These are phyloP conservation scores for Periplaneta americana DNA, from an alignment of 1,140 invertebrate genomes.

Conservation along the genomic window DNA sequence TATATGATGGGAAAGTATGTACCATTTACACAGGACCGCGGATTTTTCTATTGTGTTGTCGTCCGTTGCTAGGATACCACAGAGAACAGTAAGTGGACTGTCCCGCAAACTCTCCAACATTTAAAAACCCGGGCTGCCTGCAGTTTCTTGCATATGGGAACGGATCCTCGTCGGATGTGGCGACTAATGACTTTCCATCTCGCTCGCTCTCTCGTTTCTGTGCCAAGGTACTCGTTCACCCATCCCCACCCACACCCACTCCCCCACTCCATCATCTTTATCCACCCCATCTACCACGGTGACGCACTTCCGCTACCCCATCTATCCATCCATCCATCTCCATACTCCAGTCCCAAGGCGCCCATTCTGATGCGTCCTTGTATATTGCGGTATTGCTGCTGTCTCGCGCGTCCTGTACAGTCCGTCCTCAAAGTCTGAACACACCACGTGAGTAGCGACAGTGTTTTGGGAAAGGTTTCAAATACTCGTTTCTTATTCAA, in stretches of 20 bases:
- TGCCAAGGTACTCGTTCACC: neutral
- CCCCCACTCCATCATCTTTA: neutral
- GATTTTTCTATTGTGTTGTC: too few species aligned
- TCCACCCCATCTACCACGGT: neutral
- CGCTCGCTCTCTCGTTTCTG: neutral
- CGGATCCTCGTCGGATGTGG: neutral
- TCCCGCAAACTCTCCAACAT: too few species aligned
- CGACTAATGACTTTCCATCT: neutral
- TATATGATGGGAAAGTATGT: too few species aligned
- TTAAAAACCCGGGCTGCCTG: too few species aligned
- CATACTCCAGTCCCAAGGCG: neutral
- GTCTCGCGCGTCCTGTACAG: neutral
- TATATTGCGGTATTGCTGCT: neutral
- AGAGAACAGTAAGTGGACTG: too few species aligned
- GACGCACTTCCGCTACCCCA: neutral
- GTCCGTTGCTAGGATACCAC: too few species aligned
- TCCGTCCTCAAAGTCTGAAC: neutral
- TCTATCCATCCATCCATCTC: neutral
- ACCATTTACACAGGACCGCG: too few species aligned
- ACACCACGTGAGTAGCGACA: too few species aligned
- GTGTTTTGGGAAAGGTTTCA: too few species aligned
- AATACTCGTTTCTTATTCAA: too few species aligned
- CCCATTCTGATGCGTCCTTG: neutral
- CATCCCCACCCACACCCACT: too few species aligned
- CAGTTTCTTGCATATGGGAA: too few species aligned